Conservation (phyloP, 2,888 invertebrate species). For the Pelosia muscerda region DNA sequence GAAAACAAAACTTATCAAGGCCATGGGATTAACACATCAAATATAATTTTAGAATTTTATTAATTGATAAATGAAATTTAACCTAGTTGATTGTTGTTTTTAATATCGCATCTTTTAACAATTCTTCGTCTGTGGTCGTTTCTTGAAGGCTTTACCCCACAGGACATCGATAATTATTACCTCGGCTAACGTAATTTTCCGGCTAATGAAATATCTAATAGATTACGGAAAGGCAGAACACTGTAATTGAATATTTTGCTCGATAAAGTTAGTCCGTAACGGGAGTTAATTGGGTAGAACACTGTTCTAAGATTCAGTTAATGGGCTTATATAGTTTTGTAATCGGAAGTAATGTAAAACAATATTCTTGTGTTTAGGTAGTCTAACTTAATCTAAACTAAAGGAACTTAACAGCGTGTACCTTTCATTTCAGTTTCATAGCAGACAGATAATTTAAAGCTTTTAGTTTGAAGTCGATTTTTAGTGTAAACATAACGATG, state of each 20-base stretch:
- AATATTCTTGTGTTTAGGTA: neutral
- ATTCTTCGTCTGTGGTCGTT: neutral
- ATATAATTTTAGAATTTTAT: no score
- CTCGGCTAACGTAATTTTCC: constrained; percentile 53
- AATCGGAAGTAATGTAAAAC: constrained; percentile 2
- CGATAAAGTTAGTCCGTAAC: constrained; percentile 38
- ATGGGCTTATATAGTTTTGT: constrained; percentile 19
- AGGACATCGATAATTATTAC: constrained; percentile 48
- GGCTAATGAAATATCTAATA: constrained; percentile 58
- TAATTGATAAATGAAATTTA: no score
- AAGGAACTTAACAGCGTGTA: neutral
- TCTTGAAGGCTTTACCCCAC: constrained; percentile 13
- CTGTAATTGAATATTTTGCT: constrained; percentile 46
- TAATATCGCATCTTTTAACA: neutral
- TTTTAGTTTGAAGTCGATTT: neutral
- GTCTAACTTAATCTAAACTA: no score
- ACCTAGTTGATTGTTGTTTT: neutral
- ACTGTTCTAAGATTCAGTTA: constrained; percentile 18
- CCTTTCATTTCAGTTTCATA: neutral
- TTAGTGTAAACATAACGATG: no score
- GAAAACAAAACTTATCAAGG: no score
- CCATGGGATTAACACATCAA: no score
- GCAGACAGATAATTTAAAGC: no score
- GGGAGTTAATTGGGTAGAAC: constrained; percentile 38
- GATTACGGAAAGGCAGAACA: constrained; percentile 44